Evolutionary conservation across 2,888 invertebrate species (phyloP).

Genomic region (Timandra comae): DNA sequence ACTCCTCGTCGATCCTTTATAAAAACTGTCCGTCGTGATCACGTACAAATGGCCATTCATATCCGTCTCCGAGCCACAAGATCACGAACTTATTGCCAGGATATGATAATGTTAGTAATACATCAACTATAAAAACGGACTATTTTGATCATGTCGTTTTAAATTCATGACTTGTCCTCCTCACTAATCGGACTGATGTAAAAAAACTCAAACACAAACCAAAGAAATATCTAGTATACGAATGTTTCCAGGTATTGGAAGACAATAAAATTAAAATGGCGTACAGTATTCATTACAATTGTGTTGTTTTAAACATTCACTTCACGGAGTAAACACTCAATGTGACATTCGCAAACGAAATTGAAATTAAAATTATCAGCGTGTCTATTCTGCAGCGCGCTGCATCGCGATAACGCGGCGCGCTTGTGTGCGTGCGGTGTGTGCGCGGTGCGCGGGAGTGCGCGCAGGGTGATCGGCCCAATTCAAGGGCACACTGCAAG

Average conservation of each 20-base stretch:
- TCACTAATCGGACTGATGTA: constrained; percentile 3
- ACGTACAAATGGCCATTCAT: constrained; percentile 22
- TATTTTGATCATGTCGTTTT: constrained; percentile 1
- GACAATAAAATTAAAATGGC: too few species aligned
- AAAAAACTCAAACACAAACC: too few species aligned
- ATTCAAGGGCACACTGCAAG: constrained; percentile 71
- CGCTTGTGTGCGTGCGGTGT: constrained; percentile 30
- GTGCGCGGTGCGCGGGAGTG: constrained; percentile 39
- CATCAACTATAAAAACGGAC: constrained; percentile 13
- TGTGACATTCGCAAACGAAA: constrained; percentile 63
- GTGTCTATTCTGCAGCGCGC: constrained; percentile 54
- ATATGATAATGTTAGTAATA: constrained; percentile 23
- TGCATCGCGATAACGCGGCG: constrained; percentile 51
- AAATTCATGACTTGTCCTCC: constrained; percentile 1
- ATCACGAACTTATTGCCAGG: constrained; percentile 34
- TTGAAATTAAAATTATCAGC: constrained; percentile 64
- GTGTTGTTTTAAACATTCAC: constrained; percentile 24
- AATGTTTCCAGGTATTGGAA: too few species aligned
- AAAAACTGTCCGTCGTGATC: constrained; percentile 23
- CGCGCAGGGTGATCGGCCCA: constrained; percentile 72
- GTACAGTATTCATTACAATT: too few species aligned
- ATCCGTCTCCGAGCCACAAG: constrained; percentile 30
- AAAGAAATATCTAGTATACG: too few species aligned
- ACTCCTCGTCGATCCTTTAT: constrained; percentile 5
- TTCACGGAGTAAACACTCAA: constrained; percentile 38